phyloP scores from a whole-genome alignment of 1,140 invertebrate species.

The Scaptomyza graminum region DNA sequence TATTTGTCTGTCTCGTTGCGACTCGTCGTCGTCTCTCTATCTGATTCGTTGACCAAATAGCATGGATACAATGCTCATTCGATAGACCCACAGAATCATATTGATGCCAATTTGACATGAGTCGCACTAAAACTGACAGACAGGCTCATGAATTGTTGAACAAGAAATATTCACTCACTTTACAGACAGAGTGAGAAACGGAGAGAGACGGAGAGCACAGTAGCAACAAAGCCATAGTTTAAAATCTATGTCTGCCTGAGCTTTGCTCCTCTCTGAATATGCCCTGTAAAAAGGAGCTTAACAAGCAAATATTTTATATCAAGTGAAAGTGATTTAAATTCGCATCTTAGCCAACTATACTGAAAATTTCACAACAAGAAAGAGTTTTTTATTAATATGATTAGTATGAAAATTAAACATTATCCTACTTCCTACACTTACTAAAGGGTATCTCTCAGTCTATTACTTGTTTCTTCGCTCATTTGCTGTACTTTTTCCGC shows the following conservation, averaged over 20 bases:
- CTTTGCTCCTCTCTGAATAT: too few relatives aligned
- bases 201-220: not conserved
- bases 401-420: too few relatives aligned
- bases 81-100: not conserved
- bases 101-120: conserved; percentile 12
- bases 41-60: conserved; percentile 10
- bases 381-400: too few relatives aligned
- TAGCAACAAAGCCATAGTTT: conserved; percentile 20
- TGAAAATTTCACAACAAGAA: not conserved
- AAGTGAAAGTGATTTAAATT: too few relatives aligned
- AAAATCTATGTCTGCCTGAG: conserved; percentile 6
- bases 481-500: conserved; percentile 43
- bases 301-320: too few relatives aligned
- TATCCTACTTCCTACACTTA: too few relatives aligned
- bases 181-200: not conserved
- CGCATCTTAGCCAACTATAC: too few relatives aligned
- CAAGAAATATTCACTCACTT: conserved; percentile 37
- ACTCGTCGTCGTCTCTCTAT: not conserved
- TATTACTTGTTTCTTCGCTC: conserved; percentile 1
- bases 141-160: conserved; percentile 63
- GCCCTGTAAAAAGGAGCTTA: too few relatives aligned
- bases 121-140: conserved; percentile 23
- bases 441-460: not conserved
- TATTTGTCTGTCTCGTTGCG: not conserved
- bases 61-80: conserved; percentile 1